Evolutionary conservation across 2,113 vertebrate species (phyloP).

Genomic region (Diadophis punctatus): DNA sequence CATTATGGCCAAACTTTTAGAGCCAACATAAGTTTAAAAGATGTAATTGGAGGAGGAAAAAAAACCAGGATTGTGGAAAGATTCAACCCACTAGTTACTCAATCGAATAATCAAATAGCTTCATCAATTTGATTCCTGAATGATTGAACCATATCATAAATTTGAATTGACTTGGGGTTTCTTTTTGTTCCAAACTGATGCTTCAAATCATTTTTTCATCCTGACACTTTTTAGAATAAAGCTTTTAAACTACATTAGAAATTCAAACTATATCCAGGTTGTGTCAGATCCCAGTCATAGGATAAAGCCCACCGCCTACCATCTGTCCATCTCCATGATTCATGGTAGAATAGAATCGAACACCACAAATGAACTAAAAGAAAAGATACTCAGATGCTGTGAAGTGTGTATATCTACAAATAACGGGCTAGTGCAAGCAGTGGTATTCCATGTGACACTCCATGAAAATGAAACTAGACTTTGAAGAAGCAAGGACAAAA

Average conservation of each 20-base stretch:
- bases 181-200: neutral
- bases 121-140: neutral
- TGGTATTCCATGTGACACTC: neutral
- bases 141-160: neutral
- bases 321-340: neutral
- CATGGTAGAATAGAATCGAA: neutral
- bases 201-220: neutral
- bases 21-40: neutral
- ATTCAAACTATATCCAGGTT: neutral
- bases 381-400: neutral
- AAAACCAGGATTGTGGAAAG: neutral
- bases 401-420: neutral
- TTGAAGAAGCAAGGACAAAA: neutral
- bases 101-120: neutral
- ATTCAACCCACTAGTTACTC: neutral
- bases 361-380: neutral
- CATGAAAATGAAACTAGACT: neutral
- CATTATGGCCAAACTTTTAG: neutral
- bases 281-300: conserved; percentile 19
- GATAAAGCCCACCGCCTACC: neutral
- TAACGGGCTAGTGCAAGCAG: neutral
- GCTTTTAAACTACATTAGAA: neutral
- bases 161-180: neutral
- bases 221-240: neutral
- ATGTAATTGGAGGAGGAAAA: neutral